phyloP scores from a whole-genome alignment of 2,888 invertebrate species.

The Sisyra terminalis region DNA sequence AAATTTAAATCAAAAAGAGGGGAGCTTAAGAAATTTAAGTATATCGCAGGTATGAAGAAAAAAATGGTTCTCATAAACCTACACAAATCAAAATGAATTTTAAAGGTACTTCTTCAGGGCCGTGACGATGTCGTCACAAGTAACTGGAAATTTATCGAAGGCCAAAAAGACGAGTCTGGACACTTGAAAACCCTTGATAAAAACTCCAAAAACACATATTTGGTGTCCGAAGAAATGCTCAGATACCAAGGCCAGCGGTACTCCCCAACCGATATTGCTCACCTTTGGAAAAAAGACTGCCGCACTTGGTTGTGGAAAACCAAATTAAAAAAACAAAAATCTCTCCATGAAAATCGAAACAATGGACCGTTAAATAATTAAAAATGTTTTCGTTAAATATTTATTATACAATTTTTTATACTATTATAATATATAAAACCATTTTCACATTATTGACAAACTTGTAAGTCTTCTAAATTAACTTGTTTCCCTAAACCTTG shows the following conservation, averaged over 20 bases:
- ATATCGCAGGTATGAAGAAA: too few relatives aligned
- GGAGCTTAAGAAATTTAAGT: too few relatives aligned
- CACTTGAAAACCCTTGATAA: conserved; percentile 17
- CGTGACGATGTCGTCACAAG: too few relatives aligned
- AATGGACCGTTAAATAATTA: not conserved
- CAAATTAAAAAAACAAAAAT: not conserved
- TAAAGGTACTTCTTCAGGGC: too few relatives aligned
- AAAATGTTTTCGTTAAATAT: conserved; percentile 8
- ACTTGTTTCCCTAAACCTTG: conserved; percentile 29
- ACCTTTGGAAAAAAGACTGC: conserved; percentile 53
- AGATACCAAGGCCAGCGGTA: conserved; percentile 37
- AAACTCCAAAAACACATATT: conserved; percentile 19
- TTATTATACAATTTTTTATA: not conserved
- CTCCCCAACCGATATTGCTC: conserved; percentile 39
- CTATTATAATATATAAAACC: not conserved
- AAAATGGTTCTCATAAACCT: too few relatives aligned
- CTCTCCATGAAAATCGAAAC: conserved; percentile 9
- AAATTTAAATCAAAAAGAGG: too few relatives aligned
- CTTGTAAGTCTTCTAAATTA: conserved; percentile 40
- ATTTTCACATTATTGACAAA: conserved; percentile 33
- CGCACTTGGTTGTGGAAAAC: conserved; percentile 46
- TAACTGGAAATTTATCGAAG: too few relatives aligned
- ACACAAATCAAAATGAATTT: too few relatives aligned
- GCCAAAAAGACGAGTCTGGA: conserved; percentile 1
- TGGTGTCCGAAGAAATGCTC: conserved; percentile 35